Conservation (phyloP, 2,888 invertebrate species). For the Tetrapedia diversipes region DNA sequence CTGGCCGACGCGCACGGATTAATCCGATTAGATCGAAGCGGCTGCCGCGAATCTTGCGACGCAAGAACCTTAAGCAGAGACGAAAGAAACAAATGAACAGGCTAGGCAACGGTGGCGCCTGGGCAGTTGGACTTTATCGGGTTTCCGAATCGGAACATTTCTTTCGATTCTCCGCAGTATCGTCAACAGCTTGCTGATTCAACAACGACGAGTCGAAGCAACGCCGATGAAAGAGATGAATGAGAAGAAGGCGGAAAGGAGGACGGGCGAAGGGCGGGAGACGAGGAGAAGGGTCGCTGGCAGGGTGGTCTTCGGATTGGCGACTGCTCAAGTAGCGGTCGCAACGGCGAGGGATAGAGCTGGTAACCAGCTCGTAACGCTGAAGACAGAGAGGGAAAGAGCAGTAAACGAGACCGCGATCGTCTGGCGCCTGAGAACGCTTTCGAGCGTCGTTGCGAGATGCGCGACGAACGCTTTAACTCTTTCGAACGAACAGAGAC, state of each 20-base stretch:
- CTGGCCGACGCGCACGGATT: neutral
- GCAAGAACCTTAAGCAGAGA: no score
- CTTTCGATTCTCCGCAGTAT: no score
- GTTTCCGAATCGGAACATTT: neutral
- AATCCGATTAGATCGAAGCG: neutral
- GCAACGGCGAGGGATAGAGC: slow-evolving; percentile 8
- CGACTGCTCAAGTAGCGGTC: slow-evolving; percentile 51
- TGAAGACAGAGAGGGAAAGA: neutral
- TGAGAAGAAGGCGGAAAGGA: slow-evolving; percentile 2
- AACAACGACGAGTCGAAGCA: neutral
- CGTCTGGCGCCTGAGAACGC: slow-evolving; percentile 56
- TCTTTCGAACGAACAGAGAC: slow-evolving; percentile 1
- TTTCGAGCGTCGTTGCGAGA: slow-evolving; percentile 8
- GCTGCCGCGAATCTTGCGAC: neutral
- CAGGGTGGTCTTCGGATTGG: slow-evolving; percentile 42
- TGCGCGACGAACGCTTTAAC: slow-evolving; percentile 30
- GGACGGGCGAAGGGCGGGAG: neutral
- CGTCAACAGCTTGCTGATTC: neutral
- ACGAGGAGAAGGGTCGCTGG: slow-evolving; percentile 17
- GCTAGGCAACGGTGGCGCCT: no score
- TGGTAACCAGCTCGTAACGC: slow-evolving; percentile 33
- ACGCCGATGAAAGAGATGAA: slow-evolving; percentile 3
- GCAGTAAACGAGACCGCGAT: slow-evolving; percentile 41
- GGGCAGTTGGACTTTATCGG: no score
- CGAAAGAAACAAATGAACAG: no score